Evolutionary conservation across 2,113 vertebrate genomes (phyloP), one percentile per base, ranked within the genome.

Genomic region (Butorides virescens): DNA sequence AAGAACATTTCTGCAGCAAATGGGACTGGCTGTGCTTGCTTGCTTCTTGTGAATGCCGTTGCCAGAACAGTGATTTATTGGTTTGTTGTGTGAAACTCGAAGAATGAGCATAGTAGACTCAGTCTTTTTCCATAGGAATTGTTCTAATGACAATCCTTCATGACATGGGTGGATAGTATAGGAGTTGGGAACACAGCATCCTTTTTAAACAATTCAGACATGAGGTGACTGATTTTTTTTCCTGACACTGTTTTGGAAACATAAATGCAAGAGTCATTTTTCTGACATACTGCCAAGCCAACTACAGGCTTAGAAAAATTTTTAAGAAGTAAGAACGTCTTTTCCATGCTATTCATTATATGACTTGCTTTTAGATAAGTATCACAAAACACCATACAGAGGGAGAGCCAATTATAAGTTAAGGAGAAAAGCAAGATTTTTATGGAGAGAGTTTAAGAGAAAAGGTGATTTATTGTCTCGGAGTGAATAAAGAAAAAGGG

Each of bases 381-480:
- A 93, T 52, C 62, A 47, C 62, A 65, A n/a, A 77, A 23, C 27
- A 36, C 20, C 39, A 78, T 84, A 37, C 37, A 74, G 75, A 58
- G 82, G 91, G 63, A 70, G 7, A 76, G 37, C 80, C 91, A 89
- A 93, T 97, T 96, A 90, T 83, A 96, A 95, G 81, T 73, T 82
- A 95, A 86, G 77, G 77, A 95, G 47, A 93, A 94, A 88, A 93
- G 86, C 15, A 72, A 92, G 75, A 26, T 68, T 93, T 94, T 84
- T 89, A 63, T 85, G n/a, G 68, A 75, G 26, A 67, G 47, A 92
- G 5, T 92, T 87, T 89, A 89, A 94, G 68, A 75, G 52, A 67
- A 80, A 83, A 86, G 11, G 23, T 93, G 76, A 86, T 91, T 88
- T 94, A 86, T 86, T 94, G 37, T 90, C 86, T 86, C 4, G 1